A percentile compares a stretch with the other conserved stretches of the same genome.
phyloP scores from a whole-genome alignment of 2,888 invertebrate genomes.

The Theodoxus fluviatilis region DNA sequence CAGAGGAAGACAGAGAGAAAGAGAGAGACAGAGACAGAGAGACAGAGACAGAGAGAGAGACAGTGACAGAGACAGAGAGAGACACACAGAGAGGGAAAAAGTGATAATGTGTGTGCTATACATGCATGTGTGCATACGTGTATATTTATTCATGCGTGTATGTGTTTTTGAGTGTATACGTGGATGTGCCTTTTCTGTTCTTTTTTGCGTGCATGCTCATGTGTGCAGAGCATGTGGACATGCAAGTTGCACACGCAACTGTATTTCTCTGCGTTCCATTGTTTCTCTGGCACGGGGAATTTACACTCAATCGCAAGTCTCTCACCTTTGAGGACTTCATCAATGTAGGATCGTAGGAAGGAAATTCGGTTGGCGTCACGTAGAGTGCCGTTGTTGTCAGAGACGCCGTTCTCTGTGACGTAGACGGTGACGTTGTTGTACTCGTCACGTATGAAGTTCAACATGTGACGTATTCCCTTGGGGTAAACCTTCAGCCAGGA shows the following conservation, averaged over 20 bases:
- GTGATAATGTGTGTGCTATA: too few species aligned
- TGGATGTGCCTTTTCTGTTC: too few species aligned
- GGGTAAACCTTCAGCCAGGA: slow-evolving; percentile 50
- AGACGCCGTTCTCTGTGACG: slow-evolving; percentile 59
- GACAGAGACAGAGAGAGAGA: too few species aligned
- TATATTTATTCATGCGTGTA: background rate
- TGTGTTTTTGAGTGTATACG: background rate
- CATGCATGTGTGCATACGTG: background rate
- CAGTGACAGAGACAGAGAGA: too few species aligned
- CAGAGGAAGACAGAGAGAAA: too few species aligned
- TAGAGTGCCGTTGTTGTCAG: slow-evolving; percentile 50
- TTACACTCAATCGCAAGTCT: background rate
- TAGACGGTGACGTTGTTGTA: slow-evolving; percentile 50
- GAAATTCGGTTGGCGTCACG: slow-evolving; percentile 51
- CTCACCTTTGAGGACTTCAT: slow-evolving; percentile 60
- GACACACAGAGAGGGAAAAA: too few species aligned
- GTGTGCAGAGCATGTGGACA: too few species aligned
- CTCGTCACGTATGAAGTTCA: slow-evolving; percentile 51
- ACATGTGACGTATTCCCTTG: slow-evolving; percentile 44
- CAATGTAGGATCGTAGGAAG: slow-evolving; percentile 54
- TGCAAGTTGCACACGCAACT: too few species aligned
- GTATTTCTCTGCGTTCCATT: too few species aligned
- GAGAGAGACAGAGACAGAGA: too few species aligned
- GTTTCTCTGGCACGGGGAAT: too few species aligned
- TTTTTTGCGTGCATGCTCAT: too few species aligned